Evolutionary conservation across 2,113 vertebrate genomes (phyloP), one percentile per base, ranked within the genome.

Genomic region (Myocastor coypus): DNA sequence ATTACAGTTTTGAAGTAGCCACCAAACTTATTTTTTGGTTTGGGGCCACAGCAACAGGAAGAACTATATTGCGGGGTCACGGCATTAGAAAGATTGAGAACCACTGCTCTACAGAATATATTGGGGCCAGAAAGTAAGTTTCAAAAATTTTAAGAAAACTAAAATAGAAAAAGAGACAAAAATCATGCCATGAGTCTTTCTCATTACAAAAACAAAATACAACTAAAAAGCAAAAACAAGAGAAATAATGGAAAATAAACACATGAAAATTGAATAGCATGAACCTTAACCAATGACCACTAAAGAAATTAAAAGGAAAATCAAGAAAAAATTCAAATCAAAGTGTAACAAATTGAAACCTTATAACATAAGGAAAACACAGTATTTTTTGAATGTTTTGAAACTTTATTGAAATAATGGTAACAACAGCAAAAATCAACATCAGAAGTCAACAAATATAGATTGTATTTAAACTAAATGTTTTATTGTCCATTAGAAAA

Each of bases 401-500:
- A 96, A 95, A 93, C 32, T 94, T 94, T 96, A 95, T 86, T 92
- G 86, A 87, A 80, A 42, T 95, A 89, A 95, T 83, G 46, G 46
- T 46, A 46, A 91, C 75, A 75, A 61, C 68, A 77, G 80, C 24
- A 59, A 69, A 83, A 87, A 61, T 68, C 46, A 92, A 64, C 75
- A 94, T 52, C 40, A 84, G 3, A 87, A 61, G 11, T 71, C 61
- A 81, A 80, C 91, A 91, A 8, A 93, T 80, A 87, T 24, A 95
- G 14, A 22, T 85, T 88, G 13, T 46, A 83, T 83, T 90, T 87
- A 92, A 94, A 78, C 37, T 71, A 71, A 77, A 46, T 80, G 55
- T n/a, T 88, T 89, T 94, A 91, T 68, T 91, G 3, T 73, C 40
- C 37, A 77, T 83, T 89, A 89, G 64, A 85, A 95, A 78, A 78